Base-by-base conservation (phyloP, 2,888 invertebrate genomes). In the Pristionchus mayeri region DNA sequence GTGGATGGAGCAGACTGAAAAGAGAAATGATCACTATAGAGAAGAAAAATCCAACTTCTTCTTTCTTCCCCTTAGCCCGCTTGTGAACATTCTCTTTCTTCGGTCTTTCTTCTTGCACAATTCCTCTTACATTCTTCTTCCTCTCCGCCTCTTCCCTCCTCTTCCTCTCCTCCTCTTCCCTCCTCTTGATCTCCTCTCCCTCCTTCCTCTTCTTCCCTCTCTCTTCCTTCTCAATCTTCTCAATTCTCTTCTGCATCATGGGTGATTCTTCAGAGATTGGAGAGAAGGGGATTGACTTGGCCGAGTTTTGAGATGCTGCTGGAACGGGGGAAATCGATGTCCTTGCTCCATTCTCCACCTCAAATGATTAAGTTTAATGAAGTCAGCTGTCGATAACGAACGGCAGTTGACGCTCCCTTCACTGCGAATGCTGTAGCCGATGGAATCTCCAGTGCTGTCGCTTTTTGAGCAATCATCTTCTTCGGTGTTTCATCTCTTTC, bases 361-460 rank as follows among this genome's bases (percentile, higher is more conserved):
- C 11, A 6, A 24, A 71, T 44, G 1, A 21, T 3, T 4, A 2
- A 2, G 7, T 18, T 24, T 44, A 13, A 44, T 37, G 40, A n/a
- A 71, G 40, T 44, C 71, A 71, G n/a, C 40, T 11, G 24, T 40
- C 40, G 71, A 40, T 71, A 18, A 0, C 67, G 13, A 21, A 30
- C 40, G 40, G 37, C 24, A 16, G 71, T 71, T 18, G 40, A 34
- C 40, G 71, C 71, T 40, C 71, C 71, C 71, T 71, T 71, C 40
- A 71, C 71, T n/a, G 71, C 71, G 71, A 44, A 71, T 71, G 40
- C 71, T 40, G 71, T 71, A 71, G 71, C n/a, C 71, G 71, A 71
- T 40, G 71, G n/a, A n/a, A 71, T 37, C 40, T 40, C 37, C 24
- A 37, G 21, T 18, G 37, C 24, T 9, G 40, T 37, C n/a, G 71